Base-by-base conservation (phyloP, 2,797 vertebrate species). In the Sternotherus odoratus region DNA sequence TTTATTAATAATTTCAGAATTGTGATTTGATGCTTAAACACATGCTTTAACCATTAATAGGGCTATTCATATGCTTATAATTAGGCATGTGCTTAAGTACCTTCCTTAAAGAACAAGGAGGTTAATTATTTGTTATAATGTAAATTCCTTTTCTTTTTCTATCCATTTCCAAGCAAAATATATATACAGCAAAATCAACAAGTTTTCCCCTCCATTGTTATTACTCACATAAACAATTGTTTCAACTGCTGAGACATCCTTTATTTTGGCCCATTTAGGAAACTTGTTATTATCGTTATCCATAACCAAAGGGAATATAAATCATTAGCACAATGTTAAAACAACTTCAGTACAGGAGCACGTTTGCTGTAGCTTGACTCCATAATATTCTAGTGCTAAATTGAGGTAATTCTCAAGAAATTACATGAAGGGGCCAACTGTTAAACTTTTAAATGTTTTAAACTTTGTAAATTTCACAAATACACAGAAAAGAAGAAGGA, bases 91-190 rank as follows among this genome's bases (percentile, higher is more conserved):
- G 86, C 51, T 93, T 88, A 36, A 74, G 57, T 48, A 15, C 17
- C 80, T 84, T 79, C 46, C 26, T 24, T 54, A 28, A 88, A 90
- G 83, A 5, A 3, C 39, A 5, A 19, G 6, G 43, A 75, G 26
- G 10, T 78, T 17, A 92, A 80, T 80, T 63, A 51, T 69, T 93
- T 85, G 49, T 53, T 87, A 19, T 4, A 49, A 86, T 91, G 93
- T 72, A 26, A 87, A 39, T 86, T 84, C 5, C 53, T 88, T 89
- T 79, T 4, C 36, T 83, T 85, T 4, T 23, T 26, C 50, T 72
- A n/a, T 24, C 36, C n/a, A 21, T 83, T 83, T 83, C 15, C 81
- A 51, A 89, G 19, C 30, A 75, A 90, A 94, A 30, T 0, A 83
- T 79, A 36, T 8, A 5, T 43, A 48, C 46, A 79, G 39, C 74